Percentiles rank a stretch among this genome's conserved stretches.
Evolutionary conservation across 2,113 vertebrate species (phyloP).

Genomic region (Anoplopoma fimbria): DNA sequence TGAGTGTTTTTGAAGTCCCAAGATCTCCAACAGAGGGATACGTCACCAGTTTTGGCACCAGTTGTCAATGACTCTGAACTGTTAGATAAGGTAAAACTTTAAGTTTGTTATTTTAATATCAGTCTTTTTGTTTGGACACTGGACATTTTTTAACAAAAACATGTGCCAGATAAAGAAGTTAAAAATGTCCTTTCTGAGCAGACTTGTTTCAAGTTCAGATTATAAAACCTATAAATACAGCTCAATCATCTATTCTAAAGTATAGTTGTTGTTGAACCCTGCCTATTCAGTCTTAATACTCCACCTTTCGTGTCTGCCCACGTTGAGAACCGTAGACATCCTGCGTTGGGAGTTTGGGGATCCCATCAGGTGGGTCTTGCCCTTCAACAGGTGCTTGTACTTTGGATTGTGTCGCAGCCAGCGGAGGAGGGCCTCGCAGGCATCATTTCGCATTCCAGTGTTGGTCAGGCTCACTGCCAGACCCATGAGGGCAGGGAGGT

Average conservation of each 20-base stretch:
- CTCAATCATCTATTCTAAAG: background rate
- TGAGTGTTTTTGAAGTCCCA: too few species aligned
- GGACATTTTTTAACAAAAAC: background rate
- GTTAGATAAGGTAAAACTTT: background rate
- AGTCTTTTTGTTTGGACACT: background rate
- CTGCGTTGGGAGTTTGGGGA: conserved; percentile 89
- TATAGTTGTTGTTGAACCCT: background rate
- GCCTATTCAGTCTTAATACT: background rate
- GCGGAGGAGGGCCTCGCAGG: conserved; percentile 90
- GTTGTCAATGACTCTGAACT: background rate
- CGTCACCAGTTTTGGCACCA: too few species aligned
- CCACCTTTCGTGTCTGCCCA: conserved; percentile 68
- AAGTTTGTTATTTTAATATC: background rate
- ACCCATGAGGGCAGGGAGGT: conserved; percentile 94
- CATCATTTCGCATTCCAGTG: conserved; percentile 93
- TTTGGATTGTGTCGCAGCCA: conserved; percentile 97
- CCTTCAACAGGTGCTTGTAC: conserved; percentile 92
- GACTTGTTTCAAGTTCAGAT: background rate
- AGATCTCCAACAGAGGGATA: too few species aligned
- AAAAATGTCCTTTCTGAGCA: background rate
- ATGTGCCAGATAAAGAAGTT: background rate
- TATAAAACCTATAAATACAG: background rate
- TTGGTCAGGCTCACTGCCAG: conserved; percentile 98
- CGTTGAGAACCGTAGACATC: conserved; percentile 85
- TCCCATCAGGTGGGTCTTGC: conserved; percentile 83